Evolutionary conservation across 1,140 invertebrate species (phyloP).

Genomic region (Druon quercuslanigerum): DNA sequence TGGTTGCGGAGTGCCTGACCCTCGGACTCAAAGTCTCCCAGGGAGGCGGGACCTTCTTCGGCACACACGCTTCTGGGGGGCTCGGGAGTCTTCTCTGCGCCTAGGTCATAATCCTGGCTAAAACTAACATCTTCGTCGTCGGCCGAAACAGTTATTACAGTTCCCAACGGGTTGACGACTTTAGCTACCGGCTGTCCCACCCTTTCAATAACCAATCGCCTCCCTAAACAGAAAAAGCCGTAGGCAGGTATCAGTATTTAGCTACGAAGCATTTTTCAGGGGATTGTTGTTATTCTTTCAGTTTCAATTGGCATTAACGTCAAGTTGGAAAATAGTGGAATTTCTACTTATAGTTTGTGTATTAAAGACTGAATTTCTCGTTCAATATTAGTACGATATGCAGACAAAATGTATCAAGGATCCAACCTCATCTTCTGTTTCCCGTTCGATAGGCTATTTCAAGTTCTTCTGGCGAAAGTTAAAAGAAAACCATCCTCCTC

Average conservation of each 20-base stretch:
- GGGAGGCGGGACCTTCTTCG: constrained; percentile 75
- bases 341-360: too few relatives aligned
- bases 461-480: too few relatives aligned
- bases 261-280: constrained; percentile 42
- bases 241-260: constrained; percentile 80
- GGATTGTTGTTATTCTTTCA: not conserved
- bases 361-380: too few relatives aligned
- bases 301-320: not conserved
- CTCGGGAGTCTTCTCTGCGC: constrained; percentile 67
- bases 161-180: constrained; percentile 84
- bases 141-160: constrained; percentile 79
- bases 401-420: too few relatives aligned
- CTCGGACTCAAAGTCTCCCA: constrained; percentile 65
- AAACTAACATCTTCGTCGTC: constrained; percentile 71
- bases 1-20: constrained; percentile 64
- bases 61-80: constrained; percentile 73
- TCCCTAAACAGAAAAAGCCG: constrained; percentile 86
- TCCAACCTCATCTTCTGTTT: too few relatives aligned
- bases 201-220: constrained; percentile 78
- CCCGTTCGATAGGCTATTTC: too few relatives aligned
- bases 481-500: too few relatives aligned
- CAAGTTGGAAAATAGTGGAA: not conserved
- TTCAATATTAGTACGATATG: too few relatives aligned
- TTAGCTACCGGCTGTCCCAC: constrained; percentile 78
- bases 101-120: constrained; percentile 71